phyloP scores from a whole-genome alignment of 2,888 invertebrate genomes.

The Erebia aethiops region DNA sequence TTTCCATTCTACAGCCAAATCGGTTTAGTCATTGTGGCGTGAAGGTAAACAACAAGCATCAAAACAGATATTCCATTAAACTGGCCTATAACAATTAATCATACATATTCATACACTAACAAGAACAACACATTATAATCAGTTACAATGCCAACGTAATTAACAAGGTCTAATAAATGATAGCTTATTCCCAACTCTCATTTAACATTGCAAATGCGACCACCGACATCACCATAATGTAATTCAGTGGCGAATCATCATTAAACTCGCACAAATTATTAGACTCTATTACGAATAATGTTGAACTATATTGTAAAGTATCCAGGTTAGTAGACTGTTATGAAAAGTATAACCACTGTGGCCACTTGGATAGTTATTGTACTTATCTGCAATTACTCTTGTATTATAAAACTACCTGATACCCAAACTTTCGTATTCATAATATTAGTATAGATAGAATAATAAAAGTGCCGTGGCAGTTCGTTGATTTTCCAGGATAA shows the following conservation, averaged over 20 bases:
- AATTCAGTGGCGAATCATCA: conserved; percentile 13
- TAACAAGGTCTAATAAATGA: neutral
- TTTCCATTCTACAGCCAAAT: too few relatives aligned
- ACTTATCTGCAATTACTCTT: too few relatives aligned
- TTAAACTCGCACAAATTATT: neutral
- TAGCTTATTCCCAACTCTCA: neutral
- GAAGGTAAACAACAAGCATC: too few relatives aligned
- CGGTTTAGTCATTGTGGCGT: too few relatives aligned
- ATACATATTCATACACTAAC: neutral
- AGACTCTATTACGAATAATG: neutral
- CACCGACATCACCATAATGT: conserved; percentile 20
- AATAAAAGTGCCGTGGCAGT: too few relatives aligned
- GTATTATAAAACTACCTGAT: too few relatives aligned
- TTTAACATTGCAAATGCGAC: conserved; percentile 23
- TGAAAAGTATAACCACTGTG: too few relatives aligned
- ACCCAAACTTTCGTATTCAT: too few relatives aligned
- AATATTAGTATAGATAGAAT: too few relatives aligned
- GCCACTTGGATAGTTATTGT: too few relatives aligned
- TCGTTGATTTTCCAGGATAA: too few relatives aligned
- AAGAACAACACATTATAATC: neutral
- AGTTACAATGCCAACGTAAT: neutral
- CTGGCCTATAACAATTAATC: neutral
- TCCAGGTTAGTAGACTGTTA: neutral
- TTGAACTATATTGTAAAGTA: neutral
- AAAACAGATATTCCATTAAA: too few relatives aligned